Evolutionary conservation across 2,113 vertebrate genomes (phyloP).

Genomic region (Bucco capensis): DNA sequence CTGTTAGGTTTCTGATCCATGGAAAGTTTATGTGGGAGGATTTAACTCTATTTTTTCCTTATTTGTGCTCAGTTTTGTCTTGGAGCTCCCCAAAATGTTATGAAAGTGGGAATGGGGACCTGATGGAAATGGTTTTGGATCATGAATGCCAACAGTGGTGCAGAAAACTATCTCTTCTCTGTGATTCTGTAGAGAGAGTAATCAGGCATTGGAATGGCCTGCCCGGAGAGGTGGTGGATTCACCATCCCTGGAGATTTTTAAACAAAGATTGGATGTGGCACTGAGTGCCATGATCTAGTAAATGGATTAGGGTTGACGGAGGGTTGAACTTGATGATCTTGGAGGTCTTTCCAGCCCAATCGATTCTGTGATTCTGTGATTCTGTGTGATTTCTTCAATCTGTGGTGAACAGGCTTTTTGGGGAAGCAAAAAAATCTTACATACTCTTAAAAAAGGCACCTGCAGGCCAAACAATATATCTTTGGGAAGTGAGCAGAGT

Average conservation of each 20-base stretch:
- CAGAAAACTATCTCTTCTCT: not conserved
- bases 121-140: not conserved
- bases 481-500: not conserved
- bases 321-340: too few relatives aligned
- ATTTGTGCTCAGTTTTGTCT: not conserved
- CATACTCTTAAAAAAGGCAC: not conserved
- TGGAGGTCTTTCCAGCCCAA: too few relatives aligned
- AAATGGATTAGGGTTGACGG: too few relatives aligned
- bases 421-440: not conserved
- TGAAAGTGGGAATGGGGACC: not conserved
- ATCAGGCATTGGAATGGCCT: too few relatives aligned
- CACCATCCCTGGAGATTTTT: too few relatives aligned
- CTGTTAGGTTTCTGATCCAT: not conserved
- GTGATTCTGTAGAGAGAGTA: too few relatives aligned
- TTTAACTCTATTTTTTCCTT: not conserved
- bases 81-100: not conserved
- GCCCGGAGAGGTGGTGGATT: too few relatives aligned
- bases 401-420: not conserved
- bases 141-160: not conserved
- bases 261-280: too few relatives aligned
- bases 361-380: too few relatives aligned
- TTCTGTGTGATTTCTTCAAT: too few relatives aligned
- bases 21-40: not conserved
- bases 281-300: too few relatives aligned
- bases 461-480: not conserved